Percentiles rank a stretch among this genome's conserved stretches.
phyloP scores from a whole-genome alignment of 37 sponge, comb jelly and placozoan genomes.

The Mnemiopsis leidyi region DNA sequence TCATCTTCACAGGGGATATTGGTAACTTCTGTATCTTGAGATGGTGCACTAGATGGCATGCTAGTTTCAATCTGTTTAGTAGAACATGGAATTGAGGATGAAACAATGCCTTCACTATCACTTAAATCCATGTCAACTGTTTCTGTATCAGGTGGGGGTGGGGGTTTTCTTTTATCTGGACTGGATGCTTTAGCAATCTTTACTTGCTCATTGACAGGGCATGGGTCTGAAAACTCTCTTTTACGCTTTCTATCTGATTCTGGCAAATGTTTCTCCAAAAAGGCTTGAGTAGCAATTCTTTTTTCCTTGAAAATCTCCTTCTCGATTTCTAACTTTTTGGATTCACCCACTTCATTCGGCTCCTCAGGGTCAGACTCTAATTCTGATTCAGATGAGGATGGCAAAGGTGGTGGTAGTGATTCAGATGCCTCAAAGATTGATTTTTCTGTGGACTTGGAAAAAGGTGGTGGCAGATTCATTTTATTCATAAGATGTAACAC shows the following conservation, averaged over 20 bases:
- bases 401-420: slow-evolving; percentile 61
- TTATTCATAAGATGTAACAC: slow-evolving; percentile 90
- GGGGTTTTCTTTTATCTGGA: not conserved
- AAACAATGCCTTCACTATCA: not conserved
- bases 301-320: slow-evolving; percentile 39
- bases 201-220: not conserved
- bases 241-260: slow-evolving; percentile 1
- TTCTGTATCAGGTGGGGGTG: not conserved
- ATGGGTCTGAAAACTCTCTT: not conserved
- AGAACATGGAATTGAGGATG: not conserved
- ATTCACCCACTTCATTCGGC: not conserved
- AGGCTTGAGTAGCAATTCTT: slow-evolving; percentile 34
- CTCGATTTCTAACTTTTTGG: not conserved
- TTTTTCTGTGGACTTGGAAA: slow-evolving; percentile 68
- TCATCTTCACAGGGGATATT: not conserved
- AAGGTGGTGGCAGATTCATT: slow-evolving; percentile 92
- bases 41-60: not conserved
- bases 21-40: slow-evolving; percentile 69
- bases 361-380: slow-evolving; percentile 49
- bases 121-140: not conserved
- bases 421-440: slow-evolving; percentile 6
- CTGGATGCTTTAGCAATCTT: not conserved
- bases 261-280: not conserved
- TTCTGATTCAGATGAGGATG: slow-evolving; percentile 65
- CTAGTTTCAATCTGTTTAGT: not conserved